A percentile compares a stretch with the other conserved stretches of the same genome.
Conservation (phyloP, 1,140 invertebrate genomes). For the Catajapyx aquilonaris region DNA sequence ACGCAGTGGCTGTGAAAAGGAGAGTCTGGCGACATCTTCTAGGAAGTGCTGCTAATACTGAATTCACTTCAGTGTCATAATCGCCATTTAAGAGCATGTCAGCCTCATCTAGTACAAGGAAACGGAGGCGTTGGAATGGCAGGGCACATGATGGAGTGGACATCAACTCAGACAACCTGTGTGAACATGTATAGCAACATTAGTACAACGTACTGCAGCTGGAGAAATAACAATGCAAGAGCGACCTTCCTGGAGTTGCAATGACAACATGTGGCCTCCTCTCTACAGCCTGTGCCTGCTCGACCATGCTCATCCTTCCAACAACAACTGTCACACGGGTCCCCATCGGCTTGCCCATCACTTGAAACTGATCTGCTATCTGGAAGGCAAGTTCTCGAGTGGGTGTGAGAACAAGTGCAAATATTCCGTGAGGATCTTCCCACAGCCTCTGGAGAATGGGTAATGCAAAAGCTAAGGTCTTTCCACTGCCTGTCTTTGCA, state of each 20-base stretch:
- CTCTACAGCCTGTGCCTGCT: slow-evolving; percentile 65
- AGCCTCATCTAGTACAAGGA: slow-evolving; percentile 80
- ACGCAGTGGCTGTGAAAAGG: slow-evolving; percentile 92
- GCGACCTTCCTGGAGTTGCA: slow-evolving; percentile 65
- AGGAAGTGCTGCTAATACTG: slow-evolving; percentile 61
- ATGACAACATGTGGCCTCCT: slow-evolving; percentile 84
- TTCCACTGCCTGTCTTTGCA: slow-evolving; percentile 93
- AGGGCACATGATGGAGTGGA: too few species aligned
- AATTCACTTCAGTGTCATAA: slow-evolving; percentile 42
- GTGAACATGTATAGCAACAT: slow-evolving; percentile 59
- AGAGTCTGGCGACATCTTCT: slow-evolving; percentile 62
- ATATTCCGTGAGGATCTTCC: slow-evolving; percentile 84
- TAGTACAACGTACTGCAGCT: background rate
- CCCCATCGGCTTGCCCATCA: slow-evolving; percentile 65
- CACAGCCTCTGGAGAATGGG: slow-evolving; percentile 82
- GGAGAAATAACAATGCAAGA: background rate
- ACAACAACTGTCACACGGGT: slow-evolving; percentile 65
- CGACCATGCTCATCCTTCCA: slow-evolving; percentile 81
- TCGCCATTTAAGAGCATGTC: slow-evolving; percentile 64
- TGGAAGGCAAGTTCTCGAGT: slow-evolving; percentile 35
- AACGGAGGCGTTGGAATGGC: too few species aligned
- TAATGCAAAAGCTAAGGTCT: slow-evolving; percentile 89
- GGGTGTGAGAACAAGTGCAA: slow-evolving; percentile 84
- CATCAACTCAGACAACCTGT: slow-evolving; percentile 37
- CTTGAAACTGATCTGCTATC: slow-evolving; percentile 82